A percentile compares a stretch with the other conserved stretches of the same genome.
These are phyloP conservation scores for Chrysolina haemoptera DNA, from an alignment of 2,888 invertebrate species.

Conservation along the genomic window DNA sequence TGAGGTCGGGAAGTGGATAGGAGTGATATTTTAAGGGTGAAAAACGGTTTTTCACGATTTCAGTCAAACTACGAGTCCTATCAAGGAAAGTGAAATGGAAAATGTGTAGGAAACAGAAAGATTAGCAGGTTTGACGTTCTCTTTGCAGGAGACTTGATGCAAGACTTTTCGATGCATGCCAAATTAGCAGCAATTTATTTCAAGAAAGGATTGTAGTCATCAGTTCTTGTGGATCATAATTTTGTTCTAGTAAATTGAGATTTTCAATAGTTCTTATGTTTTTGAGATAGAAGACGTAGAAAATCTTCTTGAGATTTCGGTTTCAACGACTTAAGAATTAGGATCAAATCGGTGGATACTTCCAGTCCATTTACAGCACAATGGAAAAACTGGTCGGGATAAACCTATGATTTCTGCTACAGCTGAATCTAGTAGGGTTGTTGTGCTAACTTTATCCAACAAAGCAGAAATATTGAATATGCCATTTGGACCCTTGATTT, in stretches of 20 bases:
- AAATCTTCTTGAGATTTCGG: not conserved
- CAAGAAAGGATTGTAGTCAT: not conserved
- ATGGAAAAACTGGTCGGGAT: no score
- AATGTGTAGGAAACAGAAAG: no score
- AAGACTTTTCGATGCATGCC: not conserved
- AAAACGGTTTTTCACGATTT: no score
- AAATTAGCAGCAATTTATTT: not conserved
- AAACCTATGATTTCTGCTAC: no score
- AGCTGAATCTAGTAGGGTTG: not conserved
- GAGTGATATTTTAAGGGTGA: no score
- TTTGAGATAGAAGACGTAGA: not conserved
- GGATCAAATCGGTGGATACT: not conserved
- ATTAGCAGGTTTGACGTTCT: no score
- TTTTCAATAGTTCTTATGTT: conserved; percentile 3
- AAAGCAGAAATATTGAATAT: not conserved
- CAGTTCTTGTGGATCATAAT: not conserved
- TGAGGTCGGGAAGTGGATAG: no score
- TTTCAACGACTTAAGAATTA: not conserved
- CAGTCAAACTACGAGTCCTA: no score
- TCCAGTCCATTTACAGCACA: not conserved
- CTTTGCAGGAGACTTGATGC: no score
- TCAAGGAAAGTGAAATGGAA: no score
- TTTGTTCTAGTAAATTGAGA: not conserved
- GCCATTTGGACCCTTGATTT: no score
- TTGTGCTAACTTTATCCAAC: not conserved